Percentiles rank a stretch among this genome's conserved stretches.
Evolutionary conservation across 2,113 vertebrate genomes (phyloP).

Genomic region (Tetrao urogallus): DNA sequence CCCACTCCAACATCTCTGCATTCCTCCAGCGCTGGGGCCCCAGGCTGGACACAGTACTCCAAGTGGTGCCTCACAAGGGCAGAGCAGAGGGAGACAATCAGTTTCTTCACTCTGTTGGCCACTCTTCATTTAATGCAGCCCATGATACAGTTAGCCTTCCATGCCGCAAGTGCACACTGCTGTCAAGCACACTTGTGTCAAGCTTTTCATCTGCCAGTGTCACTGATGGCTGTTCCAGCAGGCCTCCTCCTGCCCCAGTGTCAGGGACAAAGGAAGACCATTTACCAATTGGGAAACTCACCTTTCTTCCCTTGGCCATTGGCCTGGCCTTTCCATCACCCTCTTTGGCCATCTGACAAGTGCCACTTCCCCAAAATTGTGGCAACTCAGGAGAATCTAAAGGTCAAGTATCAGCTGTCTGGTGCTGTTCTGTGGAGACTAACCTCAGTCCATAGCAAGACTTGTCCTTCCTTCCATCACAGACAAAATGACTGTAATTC

Average conservation of each 20-base stretch:
- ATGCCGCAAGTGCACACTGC: not conserved
- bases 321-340: not conserved
- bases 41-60: not conserved
- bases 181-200: not conserved
- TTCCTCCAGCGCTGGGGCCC: not conserved
- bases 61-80: not conserved
- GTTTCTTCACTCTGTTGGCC: not conserved
- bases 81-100: not conserved
- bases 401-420: constrained; percentile 74
- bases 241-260: not conserved
- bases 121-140: not conserved
- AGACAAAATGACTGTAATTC: not conserved
- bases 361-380: constrained; percentile 57
- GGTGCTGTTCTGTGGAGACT: not conserved
- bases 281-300: not conserved
- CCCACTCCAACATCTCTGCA: not conserved
- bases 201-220: not conserved
- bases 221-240: not conserved
- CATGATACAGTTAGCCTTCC: not conserved
- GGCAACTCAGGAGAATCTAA: constrained; percentile 61
- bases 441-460: constrained; percentile 10
- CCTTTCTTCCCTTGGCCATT: not conserved
- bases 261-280: not conserved
- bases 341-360: constrained; percentile 54
- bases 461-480: constrained; percentile 34